Evolutionary conservation across 2,888 invertebrate species (phyloP), one percentile per base, ranked within the genome.

Genomic region (Mythimna loreyi): DNA sequence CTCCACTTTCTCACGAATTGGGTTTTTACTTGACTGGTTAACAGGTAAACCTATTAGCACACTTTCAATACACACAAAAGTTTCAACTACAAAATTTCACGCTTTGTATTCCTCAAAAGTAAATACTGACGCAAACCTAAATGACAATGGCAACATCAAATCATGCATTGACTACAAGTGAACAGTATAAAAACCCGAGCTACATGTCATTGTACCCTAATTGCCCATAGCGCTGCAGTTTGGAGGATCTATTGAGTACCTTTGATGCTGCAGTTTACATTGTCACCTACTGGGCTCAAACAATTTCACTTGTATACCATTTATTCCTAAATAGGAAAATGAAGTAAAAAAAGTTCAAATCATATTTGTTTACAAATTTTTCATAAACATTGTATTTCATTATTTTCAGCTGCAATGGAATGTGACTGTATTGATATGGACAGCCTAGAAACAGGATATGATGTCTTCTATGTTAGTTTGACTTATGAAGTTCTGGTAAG

Each of bases 11-110:
- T 84, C 94, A 11, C 90, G 91, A 79, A 88, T 94, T 49, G 90
- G 87, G 0, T 94, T 93, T 84, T 79, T 96, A 65, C 87, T 96
- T 19, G 94, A 95, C 76, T 96, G 95, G 96, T 86, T 96, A 3
- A 94, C 95, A 86, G 96, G 96, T 96, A 84, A 64, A 19, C 2
- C 6, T 36, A 23, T 21, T 28, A n/a, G 19, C 40, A 40, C 40
- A 16, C 16, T 16, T 16, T 40, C 3, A 16, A 16, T 6, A 13
- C 16, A 40, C 40, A 40, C 16, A 40, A 1, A 33, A 33, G 13
- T 36, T 13, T 36, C 8, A 36, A 40, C 13, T 19, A 43, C 6
- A 43, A 19, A 19, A 19, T 43, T 40, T 6, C 19, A 19, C 7
- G 7, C 43, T 43, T 19, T 7, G 2, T n/a, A 7, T 19, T 40